Evolutionary conservation across 2,113 vertebrate species (phyloP), one percentile per base, ranked within the genome.

Genomic region (Vidua macroura): DNA sequence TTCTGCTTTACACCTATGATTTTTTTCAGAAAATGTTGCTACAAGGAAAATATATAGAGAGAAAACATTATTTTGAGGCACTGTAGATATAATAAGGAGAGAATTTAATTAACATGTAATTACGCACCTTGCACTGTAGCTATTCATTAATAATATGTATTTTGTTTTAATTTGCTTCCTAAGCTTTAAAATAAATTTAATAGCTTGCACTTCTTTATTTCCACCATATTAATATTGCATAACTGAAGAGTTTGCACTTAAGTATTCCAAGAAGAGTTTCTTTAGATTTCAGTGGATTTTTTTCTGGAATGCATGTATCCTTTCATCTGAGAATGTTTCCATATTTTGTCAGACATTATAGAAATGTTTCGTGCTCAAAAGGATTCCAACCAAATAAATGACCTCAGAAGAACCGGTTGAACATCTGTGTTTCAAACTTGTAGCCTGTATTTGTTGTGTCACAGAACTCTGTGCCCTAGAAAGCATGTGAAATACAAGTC

Each of bases 21-120:
- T 60, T 75, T 93, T 86, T 84, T 51, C 20, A 43, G 35, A 37
- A 67, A 83, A 41, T 73, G 46, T 95, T 93, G 56, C 78, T 83
- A 39, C 59, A 63, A 88, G 63, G 62, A 85, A 55, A 72, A 44
- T 77, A 41, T 68, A 51, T 49, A 60, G 49, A 79, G 41, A 81
- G 76, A 87, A 88, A 84, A 74, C 12, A 73, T 62, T 2, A n/a
- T 91, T 95, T 91, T 76, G 75, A 77, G 59, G 46, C 37, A 44
- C 39, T 88, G 82, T 51, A 68, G 74, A 22, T 90, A 67, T 33
- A 74, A 85, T 46, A 67, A 75, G 31, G 59, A 69, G 23, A 80
- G 35, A 92, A 90, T 90, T 95, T 88, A 85, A 93, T 86, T 93
- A 90, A 86, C 35, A 12, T 68, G 64, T 90, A 86, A 83, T 92